Evolutionary conservation across 2,797 vertebrate genomes (phyloP), one percentile per base, ranked within the genome.

Genomic region (Numenius phaeopus): DNA sequence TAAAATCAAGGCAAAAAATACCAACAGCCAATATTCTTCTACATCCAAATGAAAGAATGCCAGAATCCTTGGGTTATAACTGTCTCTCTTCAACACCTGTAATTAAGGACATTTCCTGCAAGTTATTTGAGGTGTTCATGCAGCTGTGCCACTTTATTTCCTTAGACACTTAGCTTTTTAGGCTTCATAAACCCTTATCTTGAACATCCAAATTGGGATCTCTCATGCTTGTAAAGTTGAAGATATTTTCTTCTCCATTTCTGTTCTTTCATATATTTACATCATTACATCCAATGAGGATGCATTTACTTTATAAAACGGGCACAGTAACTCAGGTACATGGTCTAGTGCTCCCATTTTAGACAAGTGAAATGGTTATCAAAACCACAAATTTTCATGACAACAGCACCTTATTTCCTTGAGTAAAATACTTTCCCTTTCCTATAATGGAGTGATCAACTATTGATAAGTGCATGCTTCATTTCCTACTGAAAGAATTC

Each of bases 221-320:
- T 90, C 59, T 94, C 66, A 82, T 82, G 88, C 81, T 84, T 80
- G 17, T 59, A 67, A 90, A 84, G 64, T 2, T 70, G 54, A 84
- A 87, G 44, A 70, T 52, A 90, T 70, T 95, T 94, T 95, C 50
- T 49, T 92, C 46, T 90, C 59, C 17, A 29, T 91, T 96, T 93
- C 70, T 83, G 18, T 73, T 93, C 42, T 81, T 91, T 92, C 26
- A 67, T 39, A 57, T 14, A 17, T 90, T 92, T 80, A 67, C 29
- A 77, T 39, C 46, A 52, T 76, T 83, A 14, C 22, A 49, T 64
- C 27, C 58, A 90, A 16, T 32, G 30, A 89, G 40, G 34, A 77
- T 85, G 21, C 34, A 83, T 72, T 90, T 75, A 39, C 64, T 92
- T 93, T 42, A 89, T 9, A 84, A 71, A 90, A 85, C 46, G 49